Base-by-base conservation (phyloP, 2,113 vertebrate genomes). In the Leptobrachium ailaonicum region DNA sequence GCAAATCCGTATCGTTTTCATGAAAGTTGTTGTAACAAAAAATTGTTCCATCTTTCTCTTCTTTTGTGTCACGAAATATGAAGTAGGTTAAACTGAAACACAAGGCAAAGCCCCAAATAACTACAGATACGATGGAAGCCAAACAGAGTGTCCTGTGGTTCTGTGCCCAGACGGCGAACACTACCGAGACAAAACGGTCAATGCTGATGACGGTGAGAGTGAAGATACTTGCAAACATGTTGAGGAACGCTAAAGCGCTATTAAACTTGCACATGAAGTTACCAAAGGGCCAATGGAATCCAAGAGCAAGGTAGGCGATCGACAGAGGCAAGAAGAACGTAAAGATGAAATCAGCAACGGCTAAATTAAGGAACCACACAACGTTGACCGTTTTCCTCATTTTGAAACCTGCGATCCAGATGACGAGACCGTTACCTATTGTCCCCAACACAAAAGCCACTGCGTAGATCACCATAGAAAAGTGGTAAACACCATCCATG, bases 221-320 rank as follows among this genome's bases (percentile, higher is more conserved):
- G 83, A 95, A 96, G 75, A 97, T 93, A 0, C 96, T 97, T 83
- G 94, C 93, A 6, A 95, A 96, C 92, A 96, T 94, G 86, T 97
- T 96, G 47, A 97, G 89, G 79, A 96, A 96, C 0, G 91, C 91
- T 0, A 95, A 82, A 1, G 92, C 90, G 87, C 91, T 95, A 88
- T 95, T 96, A 50, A 95, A 70, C 73, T 96, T 97, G 87, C 96
- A 96, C 88, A 94, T 90, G 64, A 96, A 93, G 66, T 88, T 93
- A 32, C 96, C 95, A 6, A 97, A 96, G 0, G 93, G 92, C 96
- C 96, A 97, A 87, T 96, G 93, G 83, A 96, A 93, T 66, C 84
- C 91, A 88, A 95, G 85, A 8, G 94, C 94, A 0, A 92, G 93
- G 88, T 96, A 95, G 0, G 88, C 82, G 1, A 96, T 93, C 74